phyloP scores from a whole-genome alignment of 2,888 invertebrate species.

The Keiferia lycopersicella region DNA sequence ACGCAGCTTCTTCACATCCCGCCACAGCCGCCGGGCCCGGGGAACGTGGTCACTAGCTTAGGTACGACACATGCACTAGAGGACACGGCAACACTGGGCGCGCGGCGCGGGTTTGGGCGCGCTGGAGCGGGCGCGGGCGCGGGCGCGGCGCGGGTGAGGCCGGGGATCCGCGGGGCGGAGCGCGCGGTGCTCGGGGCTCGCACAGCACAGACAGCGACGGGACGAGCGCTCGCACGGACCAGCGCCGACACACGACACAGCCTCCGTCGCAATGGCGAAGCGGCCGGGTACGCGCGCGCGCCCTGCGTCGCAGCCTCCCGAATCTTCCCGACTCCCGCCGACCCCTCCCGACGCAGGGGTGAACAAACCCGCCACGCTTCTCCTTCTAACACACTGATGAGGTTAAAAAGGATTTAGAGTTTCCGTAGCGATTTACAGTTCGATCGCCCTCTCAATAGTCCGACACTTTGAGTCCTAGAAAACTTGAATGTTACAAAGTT shows the following conservation, averaged over 20 bases:
- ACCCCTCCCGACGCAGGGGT: slow-evolving; percentile 68
- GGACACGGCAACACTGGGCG: slow-evolving; percentile 37
- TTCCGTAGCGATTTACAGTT: slow-evolving; percentile 71
- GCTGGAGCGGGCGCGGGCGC: slow-evolving; percentile 43
- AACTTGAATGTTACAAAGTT: slow-evolving; percentile 38
- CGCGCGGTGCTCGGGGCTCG: slow-evolving; percentile 46
- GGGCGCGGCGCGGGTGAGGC: slow-evolving; percentile 49
- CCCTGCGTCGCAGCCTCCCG: slow-evolving; percentile 74
- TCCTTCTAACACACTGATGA: slow-evolving; percentile 76
- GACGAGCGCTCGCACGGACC: slow-evolving; percentile 72
- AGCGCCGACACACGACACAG: slow-evolving; percentile 79
- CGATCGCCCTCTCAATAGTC: slow-evolving; percentile 56
- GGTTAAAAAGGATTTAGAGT: slow-evolving; percentile 78
- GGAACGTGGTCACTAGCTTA: slow-evolving; percentile 82
- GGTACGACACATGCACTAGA: slow-evolving; percentile 80
- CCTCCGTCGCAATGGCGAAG: slow-evolving; percentile 80
- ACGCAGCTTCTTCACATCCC: slow-evolving; percentile 77
- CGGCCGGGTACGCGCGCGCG: slow-evolving; percentile 80
- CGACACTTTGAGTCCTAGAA: background rate
- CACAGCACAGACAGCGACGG: slow-evolving; percentile 47
- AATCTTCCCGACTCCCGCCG: slow-evolving; percentile 64
- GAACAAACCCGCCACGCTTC: slow-evolving; percentile 78
- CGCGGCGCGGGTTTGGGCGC: slow-evolving; percentile 39
- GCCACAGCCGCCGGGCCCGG: slow-evolving; percentile 86
- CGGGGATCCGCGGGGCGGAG: slow-evolving; percentile 49